A percentile compares a stretch with the other conserved stretches of the same genome.
phyloP scores from a whole-genome alignment of 2,888 invertebrate genomes.

The Hymenopus coronatus region DNA sequence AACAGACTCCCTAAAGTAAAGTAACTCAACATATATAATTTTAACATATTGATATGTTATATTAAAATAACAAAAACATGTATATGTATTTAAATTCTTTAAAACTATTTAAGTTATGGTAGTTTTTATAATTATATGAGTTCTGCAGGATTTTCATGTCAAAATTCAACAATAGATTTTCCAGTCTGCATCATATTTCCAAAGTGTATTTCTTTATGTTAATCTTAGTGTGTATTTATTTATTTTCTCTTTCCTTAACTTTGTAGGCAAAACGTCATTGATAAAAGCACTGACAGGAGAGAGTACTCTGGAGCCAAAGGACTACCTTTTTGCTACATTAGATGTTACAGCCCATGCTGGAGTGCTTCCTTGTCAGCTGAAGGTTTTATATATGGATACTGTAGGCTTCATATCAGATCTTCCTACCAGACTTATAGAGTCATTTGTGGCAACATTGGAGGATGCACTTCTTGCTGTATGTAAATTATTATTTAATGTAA shows the following conservation, averaged over 20 bases:
- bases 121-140: no score
- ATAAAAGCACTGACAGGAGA: conserved; percentile 76
- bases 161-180: no score
- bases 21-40: no score
- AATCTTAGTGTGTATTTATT: not conserved
- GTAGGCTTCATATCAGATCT: conserved; percentile 85
- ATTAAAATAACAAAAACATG: no score
- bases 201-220: no score
- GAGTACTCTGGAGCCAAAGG: conserved; percentile 59
- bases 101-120: no score
- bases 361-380: conserved; percentile 60
- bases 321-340: conserved; percentile 80
- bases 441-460: conserved; percentile 77
- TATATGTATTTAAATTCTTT: no score
- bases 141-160: no score
- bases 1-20: no score
- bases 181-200: no score
- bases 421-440: conserved; percentile 72
- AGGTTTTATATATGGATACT: conserved; percentile 75
- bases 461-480: conserved; percentile 70
- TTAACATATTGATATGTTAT: no score
- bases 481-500: not conserved
- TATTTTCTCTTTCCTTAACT: not conserved
- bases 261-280: conserved; percentile 66
- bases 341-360: conserved; percentile 79